Percentiles rank a stretch among this genome's conserved stretches.
Conservation (phyloP, 2,797 vertebrate genomes). For the Cygnus olor region DNA sequence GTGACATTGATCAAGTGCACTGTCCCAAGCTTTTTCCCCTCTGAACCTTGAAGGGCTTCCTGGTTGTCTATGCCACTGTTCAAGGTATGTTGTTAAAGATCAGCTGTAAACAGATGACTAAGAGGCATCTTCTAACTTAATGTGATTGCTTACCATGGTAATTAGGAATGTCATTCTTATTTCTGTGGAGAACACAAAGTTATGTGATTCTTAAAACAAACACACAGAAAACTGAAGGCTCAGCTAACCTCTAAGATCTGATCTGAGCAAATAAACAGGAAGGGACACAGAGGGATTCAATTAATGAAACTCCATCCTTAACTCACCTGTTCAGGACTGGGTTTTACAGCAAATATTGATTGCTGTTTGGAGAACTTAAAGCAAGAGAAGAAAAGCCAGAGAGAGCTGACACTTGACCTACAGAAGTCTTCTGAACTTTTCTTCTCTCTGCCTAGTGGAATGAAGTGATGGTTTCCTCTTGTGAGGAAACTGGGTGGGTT, state of each 20-base stretch:
- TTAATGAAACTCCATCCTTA: background rate
- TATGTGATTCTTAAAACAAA: background rate
- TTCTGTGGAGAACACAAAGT: background rate
- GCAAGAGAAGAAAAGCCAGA: background rate
- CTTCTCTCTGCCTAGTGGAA: background rate
- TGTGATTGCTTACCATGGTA: conserved; percentile 22
- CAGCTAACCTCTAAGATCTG: background rate
- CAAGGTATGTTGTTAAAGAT: background rate
- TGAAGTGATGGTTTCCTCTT: background rate
- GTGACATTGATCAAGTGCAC: conserved; percentile 71
- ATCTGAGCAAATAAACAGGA: background rate
- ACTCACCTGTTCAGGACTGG: background rate
- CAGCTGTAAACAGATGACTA: background rate
- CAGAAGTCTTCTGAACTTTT: background rate
- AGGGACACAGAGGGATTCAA: background rate
- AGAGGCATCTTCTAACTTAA: background rate
- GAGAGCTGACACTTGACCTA: background rate
- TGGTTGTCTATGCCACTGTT: background rate
- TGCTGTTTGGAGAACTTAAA: conserved; percentile 14
- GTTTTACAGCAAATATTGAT: conserved; percentile 3
- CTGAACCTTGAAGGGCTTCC: conserved; percentile 26
- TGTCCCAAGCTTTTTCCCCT: conserved; percentile 10
- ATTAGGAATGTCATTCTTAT: background rate
- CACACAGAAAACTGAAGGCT: background rate
- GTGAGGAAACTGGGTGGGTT: background rate